phyloP scores from a whole-genome alignment of 1,140 invertebrate genomes.

The Drepana arcuata region DNA sequence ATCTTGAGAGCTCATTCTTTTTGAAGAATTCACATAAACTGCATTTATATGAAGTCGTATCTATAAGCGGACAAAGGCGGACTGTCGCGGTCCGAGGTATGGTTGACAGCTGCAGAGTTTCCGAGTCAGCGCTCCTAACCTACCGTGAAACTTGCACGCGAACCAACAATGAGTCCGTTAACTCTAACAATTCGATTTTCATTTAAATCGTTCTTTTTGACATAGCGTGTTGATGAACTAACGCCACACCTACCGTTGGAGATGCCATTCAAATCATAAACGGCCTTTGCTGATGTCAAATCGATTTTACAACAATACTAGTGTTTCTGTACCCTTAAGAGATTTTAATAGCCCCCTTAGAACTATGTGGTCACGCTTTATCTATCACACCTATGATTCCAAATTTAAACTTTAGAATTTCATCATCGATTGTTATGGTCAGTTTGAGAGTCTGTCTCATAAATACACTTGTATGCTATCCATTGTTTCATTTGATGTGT shows the following conservation, averaged over 20 bases:
- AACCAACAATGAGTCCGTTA: conserved; percentile 52
- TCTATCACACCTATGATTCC: conserved; percentile 44
- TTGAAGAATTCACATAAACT: conserved; percentile 63
- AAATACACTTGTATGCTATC: background rate
- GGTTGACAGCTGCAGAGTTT: conserved; percentile 58
- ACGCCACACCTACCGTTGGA: conserved; percentile 48
- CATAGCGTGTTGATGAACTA: conserved; percentile 26
- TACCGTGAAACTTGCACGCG: conserved; percentile 53
- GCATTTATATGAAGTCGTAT: conserved; percentile 69
- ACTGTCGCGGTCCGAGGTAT: conserved; percentile 44
- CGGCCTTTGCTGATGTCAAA: background rate
- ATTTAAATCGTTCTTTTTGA: conserved; percentile 40
- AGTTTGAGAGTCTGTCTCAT: no score
- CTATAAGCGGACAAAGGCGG: conserved; percentile 42
- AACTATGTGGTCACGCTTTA: conserved; percentile 44
- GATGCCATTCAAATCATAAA: conserved; percentile 2
- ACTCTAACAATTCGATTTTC: conserved; percentile 46
- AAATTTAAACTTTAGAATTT: conserved; percentile 4
- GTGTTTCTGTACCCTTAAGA: conserved; percentile 21
- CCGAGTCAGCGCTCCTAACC: conserved; percentile 34
- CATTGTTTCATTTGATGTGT: background rate
- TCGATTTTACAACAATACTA: conserved; percentile 2
- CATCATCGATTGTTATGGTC: background rate
- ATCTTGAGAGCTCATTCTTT: conserved; percentile 54
- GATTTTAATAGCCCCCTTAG: conserved; percentile 35